A percentile compares a stretch with the other conserved stretches of the same genome.
These are phyloP conservation scores for Chymomyza costata DNA, from an alignment of 1,140 invertebrate genomes.

Conservation along the genomic window DNA sequence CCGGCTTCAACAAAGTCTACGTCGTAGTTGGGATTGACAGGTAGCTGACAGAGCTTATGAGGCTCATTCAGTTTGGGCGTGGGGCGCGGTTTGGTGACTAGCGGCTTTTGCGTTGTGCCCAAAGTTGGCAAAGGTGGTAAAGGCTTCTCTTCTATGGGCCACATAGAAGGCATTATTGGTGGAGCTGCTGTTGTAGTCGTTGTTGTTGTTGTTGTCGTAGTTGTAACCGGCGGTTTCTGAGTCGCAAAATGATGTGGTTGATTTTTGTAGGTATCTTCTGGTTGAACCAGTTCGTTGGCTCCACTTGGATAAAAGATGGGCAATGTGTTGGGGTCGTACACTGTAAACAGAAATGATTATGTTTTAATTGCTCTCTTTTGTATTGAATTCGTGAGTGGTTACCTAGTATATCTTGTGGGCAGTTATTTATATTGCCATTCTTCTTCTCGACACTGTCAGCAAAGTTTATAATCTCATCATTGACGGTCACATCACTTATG, in stretches of 20 bases:
- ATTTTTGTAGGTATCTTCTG: constrained; percentile 3
- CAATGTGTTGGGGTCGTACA: constrained; percentile 48
- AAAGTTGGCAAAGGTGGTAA: constrained; percentile 12
- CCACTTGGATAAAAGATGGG: constrained; percentile 56
- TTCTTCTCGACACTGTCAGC: constrained; percentile 81
- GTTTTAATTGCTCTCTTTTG: background rate
- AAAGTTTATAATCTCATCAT: constrained; percentile 90
- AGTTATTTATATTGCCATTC: constrained; percentile 83
- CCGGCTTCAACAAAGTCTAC: constrained; percentile 59
- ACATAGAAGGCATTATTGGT: constrained; percentile 7
- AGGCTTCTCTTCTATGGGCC: background rate
- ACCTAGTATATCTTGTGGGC: constrained; percentile 75
- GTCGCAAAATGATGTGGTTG: constrained; percentile 1
- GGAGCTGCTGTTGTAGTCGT: constrained; percentile 21
- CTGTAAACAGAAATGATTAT: constrained; percentile 18
- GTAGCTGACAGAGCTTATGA: constrained; percentile 76
- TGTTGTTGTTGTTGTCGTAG: constrained; percentile 33
- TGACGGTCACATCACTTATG: constrained; percentile 90
- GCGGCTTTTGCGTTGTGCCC: constrained; percentile 20
- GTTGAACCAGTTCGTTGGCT: constrained; percentile 43
- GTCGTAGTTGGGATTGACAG: constrained; percentile 69
- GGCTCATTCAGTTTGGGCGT: constrained; percentile 47
- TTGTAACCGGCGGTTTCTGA: constrained; percentile 9
- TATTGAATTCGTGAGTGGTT: background rate
- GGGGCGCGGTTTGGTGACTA: constrained; percentile 34